phyloP scores from a whole-genome alignment of 2,113 vertebrate species.

The Entelurus aequoreus region DNA sequence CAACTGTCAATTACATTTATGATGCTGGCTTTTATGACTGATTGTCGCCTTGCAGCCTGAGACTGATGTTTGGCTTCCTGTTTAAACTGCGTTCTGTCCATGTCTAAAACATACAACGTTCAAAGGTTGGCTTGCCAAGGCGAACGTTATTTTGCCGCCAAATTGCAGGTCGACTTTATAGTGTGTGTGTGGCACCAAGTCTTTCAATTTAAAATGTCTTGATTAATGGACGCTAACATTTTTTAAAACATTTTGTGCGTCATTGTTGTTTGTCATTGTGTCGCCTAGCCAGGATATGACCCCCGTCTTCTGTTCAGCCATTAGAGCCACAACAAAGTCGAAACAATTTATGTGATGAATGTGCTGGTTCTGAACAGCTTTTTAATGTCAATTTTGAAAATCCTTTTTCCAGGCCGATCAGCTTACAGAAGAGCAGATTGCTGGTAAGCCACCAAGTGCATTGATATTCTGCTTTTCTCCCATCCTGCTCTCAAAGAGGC shows the following conservation, averaged over 20 bases:
- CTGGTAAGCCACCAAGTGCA: slow-evolving; percentile 79
- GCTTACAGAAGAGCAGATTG: slow-evolving; percentile 99
- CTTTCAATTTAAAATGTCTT: no score
- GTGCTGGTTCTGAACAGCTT: background rate
- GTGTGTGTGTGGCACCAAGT: no score
- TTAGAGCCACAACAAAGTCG: background rate
- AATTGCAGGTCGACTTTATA: no score
- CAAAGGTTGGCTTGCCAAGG: no score
- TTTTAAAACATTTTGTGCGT: no score
- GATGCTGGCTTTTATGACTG: background rate
- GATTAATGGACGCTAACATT: no score
- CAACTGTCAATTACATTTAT: background rate
- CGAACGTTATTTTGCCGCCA: no score
- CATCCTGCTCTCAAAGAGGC: slow-evolving; percentile 32
- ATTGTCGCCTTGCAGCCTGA: background rate
- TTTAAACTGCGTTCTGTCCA: no score
- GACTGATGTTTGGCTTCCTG: no score
- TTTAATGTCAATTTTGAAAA: background rate
- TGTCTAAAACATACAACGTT: no score
- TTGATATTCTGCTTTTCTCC: slow-evolving; percentile 31
- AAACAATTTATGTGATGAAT: background rate
- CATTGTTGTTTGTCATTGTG: no score
- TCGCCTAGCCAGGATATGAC: no score
- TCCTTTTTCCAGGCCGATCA: slow-evolving; percentile 85
- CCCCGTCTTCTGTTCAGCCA: background rate